These are phyloP conservation scores for Apeira syringaria DNA, from an alignment of 2,888 invertebrate genomes.

Conservation along the genomic window DNA sequence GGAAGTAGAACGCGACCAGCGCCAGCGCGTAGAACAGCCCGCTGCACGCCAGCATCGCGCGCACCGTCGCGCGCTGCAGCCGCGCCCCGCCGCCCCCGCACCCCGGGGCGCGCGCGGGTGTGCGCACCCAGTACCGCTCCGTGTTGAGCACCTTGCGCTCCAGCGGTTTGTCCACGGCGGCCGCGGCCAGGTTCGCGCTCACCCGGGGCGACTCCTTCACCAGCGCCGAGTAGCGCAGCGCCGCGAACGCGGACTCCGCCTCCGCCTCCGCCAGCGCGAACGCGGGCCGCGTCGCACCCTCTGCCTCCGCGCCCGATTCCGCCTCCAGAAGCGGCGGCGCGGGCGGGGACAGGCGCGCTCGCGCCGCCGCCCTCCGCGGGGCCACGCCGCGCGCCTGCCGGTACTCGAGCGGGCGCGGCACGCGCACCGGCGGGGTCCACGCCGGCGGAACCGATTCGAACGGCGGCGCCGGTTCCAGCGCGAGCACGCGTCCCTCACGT, in stretches of 20 bases:
- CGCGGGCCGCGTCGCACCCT: conserved; percentile 23
- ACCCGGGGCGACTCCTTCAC: conserved; percentile 31
- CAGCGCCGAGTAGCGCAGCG: conserved; percentile 21
- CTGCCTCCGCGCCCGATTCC: conserved; percentile 1
- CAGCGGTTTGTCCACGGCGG: conserved; percentile 21
- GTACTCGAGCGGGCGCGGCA: conserved; percentile 33
- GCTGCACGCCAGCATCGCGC: conserved; percentile 83
- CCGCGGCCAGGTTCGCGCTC: conserved; percentile 36
- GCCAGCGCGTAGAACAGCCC: conserved; percentile 61
- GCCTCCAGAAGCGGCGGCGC: conserved; percentile 44
- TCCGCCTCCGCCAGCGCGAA: conserved; percentile 27
- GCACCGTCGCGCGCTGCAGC: conserved; percentile 63
- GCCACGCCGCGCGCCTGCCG: conserved; percentile 34
- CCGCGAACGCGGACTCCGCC: conserved; percentile 15
- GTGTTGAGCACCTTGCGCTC: conserved; percentile 54
- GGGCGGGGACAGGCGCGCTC: conserved; percentile 26
- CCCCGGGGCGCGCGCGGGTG: conserved; percentile 53
- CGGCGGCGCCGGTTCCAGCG: conserved; percentile 18
- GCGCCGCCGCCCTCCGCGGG: conserved; percentile 28
- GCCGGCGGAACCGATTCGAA: conserved; percentile 26
- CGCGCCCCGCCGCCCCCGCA: conserved; percentile 65
- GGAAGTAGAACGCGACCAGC: conserved; percentile 70
- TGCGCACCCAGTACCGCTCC: conserved; percentile 58
- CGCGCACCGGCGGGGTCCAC: conserved; percentile 24
- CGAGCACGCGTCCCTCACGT: conserved; percentile 20